Conservation (phyloP, 2,797 vertebrate species). For the Eulemur rubriventer region DNA sequence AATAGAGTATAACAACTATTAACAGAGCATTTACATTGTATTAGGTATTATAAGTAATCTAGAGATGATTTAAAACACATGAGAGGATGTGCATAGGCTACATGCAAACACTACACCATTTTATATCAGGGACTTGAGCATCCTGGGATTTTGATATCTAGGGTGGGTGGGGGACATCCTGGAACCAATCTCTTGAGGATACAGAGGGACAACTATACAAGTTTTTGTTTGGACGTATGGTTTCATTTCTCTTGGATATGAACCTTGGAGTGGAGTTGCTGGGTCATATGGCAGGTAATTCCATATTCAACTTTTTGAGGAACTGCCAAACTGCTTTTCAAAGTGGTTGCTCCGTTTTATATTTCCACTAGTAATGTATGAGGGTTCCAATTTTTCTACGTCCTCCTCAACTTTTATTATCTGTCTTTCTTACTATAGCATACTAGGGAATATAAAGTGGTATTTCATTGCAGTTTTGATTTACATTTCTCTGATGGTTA, state of each 20-base stretch:
- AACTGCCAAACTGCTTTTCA: slow-evolving; percentile 21
- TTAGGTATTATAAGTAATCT: neutral
- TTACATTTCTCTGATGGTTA: neutral
- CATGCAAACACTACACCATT: neutral
- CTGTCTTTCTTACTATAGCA: neutral
- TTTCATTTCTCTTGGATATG: neutral
- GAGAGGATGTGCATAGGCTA: neutral
- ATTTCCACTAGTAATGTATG: neutral
- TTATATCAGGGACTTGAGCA: neutral
- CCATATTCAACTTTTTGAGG: neutral
- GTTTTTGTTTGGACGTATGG: neutral
- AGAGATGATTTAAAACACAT: neutral
- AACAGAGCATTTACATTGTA: neutral
- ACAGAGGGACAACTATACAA: neutral
- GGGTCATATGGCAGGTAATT: neutral
- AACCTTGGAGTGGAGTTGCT: neutral
- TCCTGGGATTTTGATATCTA: neutral
- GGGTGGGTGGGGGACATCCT: neutral
- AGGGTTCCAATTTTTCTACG: neutral
- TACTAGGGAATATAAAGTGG: neutral
- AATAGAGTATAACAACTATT: neutral
- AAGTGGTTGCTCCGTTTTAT: neutral
- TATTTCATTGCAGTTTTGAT: neutral
- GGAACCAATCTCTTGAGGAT: neutral
- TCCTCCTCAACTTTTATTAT: neutral